These are phyloP conservation scores for Sialia sialis DNA, from an alignment of 2,113 vertebrate species.

Conservation along the genomic window DNA sequence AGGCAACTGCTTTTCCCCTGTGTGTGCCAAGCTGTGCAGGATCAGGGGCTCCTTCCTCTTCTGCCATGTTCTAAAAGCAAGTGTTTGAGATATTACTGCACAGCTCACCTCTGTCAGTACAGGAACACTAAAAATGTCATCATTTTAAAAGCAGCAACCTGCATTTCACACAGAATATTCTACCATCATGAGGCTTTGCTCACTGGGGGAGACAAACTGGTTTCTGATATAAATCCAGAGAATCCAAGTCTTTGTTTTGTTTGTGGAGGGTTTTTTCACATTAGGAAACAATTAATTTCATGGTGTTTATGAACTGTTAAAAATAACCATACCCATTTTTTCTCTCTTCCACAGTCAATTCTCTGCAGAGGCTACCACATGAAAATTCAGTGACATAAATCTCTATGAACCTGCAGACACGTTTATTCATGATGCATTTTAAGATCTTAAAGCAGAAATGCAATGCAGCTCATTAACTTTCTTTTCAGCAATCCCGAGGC, in stretches of 20 bases:
- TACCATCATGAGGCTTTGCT: not conserved
- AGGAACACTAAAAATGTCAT: not conserved
- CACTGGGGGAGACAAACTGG: not conserved
- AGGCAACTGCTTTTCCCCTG: not conserved
- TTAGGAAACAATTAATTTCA: not conserved
- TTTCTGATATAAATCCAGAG: not conserved
- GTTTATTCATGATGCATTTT: not conserved
- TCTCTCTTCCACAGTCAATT: not conserved
- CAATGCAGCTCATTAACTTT: not conserved
- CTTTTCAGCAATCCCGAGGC: not conserved
- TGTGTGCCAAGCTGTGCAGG: not conserved
- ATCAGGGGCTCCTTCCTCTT: not conserved
- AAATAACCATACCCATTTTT: not conserved
- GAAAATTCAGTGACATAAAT: not conserved
- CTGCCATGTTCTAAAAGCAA: not conserved
- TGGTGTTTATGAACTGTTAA: not conserved
- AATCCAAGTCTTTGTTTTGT: not conserved
- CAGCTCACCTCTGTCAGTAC: not conserved
- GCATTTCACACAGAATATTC: not conserved
- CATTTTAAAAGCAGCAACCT: not conserved
- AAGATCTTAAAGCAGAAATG: not conserved
- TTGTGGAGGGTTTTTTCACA: not conserved
- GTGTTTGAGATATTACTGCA: not conserved
- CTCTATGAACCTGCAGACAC: not conserved
- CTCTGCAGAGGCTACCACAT: not conserved